Conservation (phyloP, 2,888 invertebrate genomes). For the Acleris sparsana region DNA sequence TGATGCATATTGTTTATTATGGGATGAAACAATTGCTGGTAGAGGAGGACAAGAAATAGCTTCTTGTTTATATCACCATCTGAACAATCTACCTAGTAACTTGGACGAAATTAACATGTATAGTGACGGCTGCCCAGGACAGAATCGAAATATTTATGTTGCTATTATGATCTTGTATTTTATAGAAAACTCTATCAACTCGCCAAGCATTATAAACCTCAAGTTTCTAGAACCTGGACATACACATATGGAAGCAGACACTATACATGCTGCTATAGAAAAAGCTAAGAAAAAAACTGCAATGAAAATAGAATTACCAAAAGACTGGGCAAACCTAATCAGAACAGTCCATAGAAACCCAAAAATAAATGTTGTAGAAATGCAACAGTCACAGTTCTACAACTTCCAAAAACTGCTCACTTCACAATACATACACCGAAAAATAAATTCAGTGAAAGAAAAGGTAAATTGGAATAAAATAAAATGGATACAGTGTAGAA, state of each 20-base stretch:
- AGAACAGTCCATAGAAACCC: constrained; percentile 37
- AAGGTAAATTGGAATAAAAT: background rate
- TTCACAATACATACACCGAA: constrained; percentile 8
- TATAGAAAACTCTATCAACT: constrained; percentile 30
- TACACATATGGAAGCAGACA: constrained; percentile 36
- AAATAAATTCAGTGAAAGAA: background rate
- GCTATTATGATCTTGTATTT: constrained; percentile 34
- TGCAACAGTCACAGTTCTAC: constrained; percentile 30
- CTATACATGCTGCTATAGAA: constrained; percentile 37
- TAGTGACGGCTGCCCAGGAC: no score
- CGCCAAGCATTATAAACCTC: constrained; percentile 35
- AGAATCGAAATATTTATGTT: constrained; percentile 13
- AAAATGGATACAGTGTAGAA: constrained; percentile 3
- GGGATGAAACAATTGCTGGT: constrained; percentile 39
- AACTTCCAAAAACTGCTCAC: constrained; percentile 35
- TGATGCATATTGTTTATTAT: constrained; percentile 40
- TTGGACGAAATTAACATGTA: constrained; percentile 7
- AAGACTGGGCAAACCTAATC: constrained; percentile 37
- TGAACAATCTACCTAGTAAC: constrained; percentile 34
- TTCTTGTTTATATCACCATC: constrained; percentile 37
- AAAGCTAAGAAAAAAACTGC: constrained; percentile 35
- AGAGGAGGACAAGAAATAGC: constrained; percentile 38
- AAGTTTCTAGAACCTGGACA: constrained; percentile 36
- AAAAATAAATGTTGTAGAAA: constrained; percentile 37
- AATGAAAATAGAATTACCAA: constrained; percentile 38